phyloP scores from a whole-genome alignment of 2,113 vertebrate genomes.

The Sitta europaea region DNA sequence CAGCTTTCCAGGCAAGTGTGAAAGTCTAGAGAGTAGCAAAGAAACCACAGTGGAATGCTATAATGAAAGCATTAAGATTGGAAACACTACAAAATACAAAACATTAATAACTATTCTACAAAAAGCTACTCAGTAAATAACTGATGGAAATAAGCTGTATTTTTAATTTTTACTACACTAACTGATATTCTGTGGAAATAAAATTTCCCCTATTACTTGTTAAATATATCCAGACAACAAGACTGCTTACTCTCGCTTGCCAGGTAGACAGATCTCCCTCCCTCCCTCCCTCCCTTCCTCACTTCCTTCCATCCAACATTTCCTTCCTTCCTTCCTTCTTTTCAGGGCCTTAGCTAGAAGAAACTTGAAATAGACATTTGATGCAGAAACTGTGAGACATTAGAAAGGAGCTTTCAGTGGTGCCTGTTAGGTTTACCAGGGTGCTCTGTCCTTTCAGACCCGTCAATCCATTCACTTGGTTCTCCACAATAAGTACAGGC shows the following conservation, averaged over 20 bases:
- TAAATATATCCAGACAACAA: background rate
- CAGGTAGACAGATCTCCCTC: background rate
- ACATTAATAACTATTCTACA: background rate
- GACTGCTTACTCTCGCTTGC: background rate
- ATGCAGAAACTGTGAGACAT: background rate
- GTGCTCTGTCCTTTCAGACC: background rate
- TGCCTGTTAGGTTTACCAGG: background rate
- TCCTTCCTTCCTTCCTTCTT: background rate
- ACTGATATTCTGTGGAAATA: background rate
- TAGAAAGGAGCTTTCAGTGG: background rate
- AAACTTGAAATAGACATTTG: background rate
- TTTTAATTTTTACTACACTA: background rate
- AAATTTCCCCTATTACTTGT: background rate
- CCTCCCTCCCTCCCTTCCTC: background rate
- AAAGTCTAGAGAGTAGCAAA: background rate
- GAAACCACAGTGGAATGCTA: background rate
- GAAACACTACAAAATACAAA: background rate
- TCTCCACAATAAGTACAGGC: background rate
- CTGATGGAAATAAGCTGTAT: background rate
- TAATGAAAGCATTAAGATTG: background rate
- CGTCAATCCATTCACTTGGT: background rate
- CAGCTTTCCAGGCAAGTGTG: background rate
- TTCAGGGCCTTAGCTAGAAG: background rate
- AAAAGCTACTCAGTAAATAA: background rate
- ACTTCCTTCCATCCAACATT: background rate